Base-by-base conservation (phyloP, 2,113 vertebrate species). In the Ageneiosus marmoratus region DNA sequence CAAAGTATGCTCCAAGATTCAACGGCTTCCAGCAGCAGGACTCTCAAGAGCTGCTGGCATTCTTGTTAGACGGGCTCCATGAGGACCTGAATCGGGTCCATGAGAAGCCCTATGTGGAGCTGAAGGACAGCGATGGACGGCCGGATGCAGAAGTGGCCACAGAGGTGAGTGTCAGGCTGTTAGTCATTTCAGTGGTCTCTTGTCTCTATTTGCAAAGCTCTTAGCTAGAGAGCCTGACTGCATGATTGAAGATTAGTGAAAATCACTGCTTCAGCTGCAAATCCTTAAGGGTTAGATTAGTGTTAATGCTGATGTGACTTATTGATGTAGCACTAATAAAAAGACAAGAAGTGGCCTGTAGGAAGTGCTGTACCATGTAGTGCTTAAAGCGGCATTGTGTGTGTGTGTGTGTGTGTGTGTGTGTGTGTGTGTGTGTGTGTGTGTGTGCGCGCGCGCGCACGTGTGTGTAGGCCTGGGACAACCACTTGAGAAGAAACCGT, bases 11-110 rank as follows among this genome's bases (percentile, higher is more conserved):
- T 16, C 98, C 98, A 0, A 95, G 98, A 58, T 99, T 99, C 90
- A 99, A 99, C 48, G 98, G 97, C 51, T 99, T 99, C 89, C 98
- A 99, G 62, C 98, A 99, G 88, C 98, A 99, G 92, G 98, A 99
- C 85, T 98, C 97, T 0, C 98, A 99, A 90, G 98, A 99, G 89
- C 96, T 99, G 41, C 91, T 99, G 81, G 98, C 98, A 34, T 99
- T 99, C 89, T 95, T 99, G 73, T 92, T 99, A 89, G 98, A 99
- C 81, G 97, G 98, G n/a, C 97, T 99, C 15, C 98, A 99, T 9
- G 98, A 99, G 92, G 98, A 99, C 88, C 93, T 99, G 50, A 99
- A 99, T 89, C 91, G 97, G 55, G 98, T 99, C 70, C 97, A 99
- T 2, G 97, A 99, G 62, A 99, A 99, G 82, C 98, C 97, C 0